phyloP scores from a whole-genome alignment of 1,140 invertebrate species.

The Aplysia californica region DNA sequence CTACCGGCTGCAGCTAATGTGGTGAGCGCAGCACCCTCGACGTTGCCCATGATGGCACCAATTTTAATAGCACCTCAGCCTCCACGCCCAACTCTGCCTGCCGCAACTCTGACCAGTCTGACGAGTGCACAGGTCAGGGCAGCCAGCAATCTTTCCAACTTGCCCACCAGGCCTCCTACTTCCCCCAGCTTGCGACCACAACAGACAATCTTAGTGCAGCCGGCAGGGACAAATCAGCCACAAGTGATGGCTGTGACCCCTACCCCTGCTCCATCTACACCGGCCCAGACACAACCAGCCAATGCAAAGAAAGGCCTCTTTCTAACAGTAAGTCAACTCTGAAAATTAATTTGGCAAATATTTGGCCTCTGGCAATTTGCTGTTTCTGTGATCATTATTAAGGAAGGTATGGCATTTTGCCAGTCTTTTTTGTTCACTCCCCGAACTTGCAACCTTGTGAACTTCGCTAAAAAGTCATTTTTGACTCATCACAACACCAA shows the following conservation, averaged over 20 bases:
- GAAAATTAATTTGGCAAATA: too few relatives aligned
- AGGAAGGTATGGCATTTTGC: too few relatives aligned
- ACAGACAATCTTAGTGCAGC: slow-evolving; percentile 5
- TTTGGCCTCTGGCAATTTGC: too few relatives aligned
- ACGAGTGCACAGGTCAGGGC: not conserved
- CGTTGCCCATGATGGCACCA: slow-evolving; percentile 10
- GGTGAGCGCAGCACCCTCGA: not conserved
- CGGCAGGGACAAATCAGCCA: not conserved
- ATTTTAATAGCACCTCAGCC: slow-evolving; percentile 12
- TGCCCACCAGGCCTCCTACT: not conserved
- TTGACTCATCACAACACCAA: too few relatives aligned
- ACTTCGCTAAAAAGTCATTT: too few relatives aligned
- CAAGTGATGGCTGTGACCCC: slow-evolving; percentile 27
- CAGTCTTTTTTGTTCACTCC: too few relatives aligned
- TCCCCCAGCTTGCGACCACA: slow-evolving; percentile 9
- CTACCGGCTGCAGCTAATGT: slow-evolving; percentile 4
- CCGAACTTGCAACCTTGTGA: too few relatives aligned
- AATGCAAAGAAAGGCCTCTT: slow-evolving; percentile 75
- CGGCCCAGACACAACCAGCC: not conserved
- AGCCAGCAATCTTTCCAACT: too few relatives aligned
- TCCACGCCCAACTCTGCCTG: not conserved
- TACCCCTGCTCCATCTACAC: slow-evolving; percentile 30
- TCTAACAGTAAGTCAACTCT: slow-evolving; percentile 79
- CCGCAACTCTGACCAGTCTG: not conserved
- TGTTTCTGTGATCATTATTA: too few relatives aligned